Evolutionary conservation across 1,140 invertebrate species (phyloP).

Genomic region (Linepithema humile): DNA sequence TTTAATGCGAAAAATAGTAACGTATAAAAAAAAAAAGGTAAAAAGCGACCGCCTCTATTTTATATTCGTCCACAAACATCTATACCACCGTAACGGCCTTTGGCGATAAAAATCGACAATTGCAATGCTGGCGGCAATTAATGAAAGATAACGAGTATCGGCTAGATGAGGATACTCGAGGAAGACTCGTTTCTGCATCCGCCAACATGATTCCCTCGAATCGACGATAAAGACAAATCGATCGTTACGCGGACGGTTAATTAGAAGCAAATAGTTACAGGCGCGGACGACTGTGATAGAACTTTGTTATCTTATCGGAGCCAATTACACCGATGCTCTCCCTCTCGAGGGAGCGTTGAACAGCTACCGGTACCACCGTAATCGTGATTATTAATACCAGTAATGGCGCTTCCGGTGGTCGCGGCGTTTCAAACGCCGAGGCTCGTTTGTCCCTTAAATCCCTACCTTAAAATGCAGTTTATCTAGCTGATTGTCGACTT

Average conservation of each 20-base stretch:
- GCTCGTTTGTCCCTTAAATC: slow-evolving; percentile 36
- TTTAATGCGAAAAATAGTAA: neutral
- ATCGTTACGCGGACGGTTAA: slow-evolving; percentile 35
- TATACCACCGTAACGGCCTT: neutral
- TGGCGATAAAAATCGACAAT: slow-evolving; percentile 11
- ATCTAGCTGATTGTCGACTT: neutral
- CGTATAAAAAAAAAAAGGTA: neutral
- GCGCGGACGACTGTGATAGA: slow-evolving; percentile 52
- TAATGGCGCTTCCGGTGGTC: slow-evolving; percentile 47
- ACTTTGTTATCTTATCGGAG: slow-evolving; percentile 57
- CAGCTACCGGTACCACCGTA: slow-evolving; percentile 14
- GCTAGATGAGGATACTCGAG: slow-evolving; percentile 34
- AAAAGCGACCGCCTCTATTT: neutral
- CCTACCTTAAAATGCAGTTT: slow-evolving; percentile 19
- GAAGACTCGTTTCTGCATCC: neutral
- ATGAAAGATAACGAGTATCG: slow-evolving; percentile 46
- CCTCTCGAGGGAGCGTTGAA: slow-evolving; percentile 35
- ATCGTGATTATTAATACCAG: slow-evolving; percentile 54
- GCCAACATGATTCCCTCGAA: slow-evolving; percentile 5
- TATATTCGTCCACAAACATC: neutral
- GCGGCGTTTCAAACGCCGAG: slow-evolving; percentile 11
- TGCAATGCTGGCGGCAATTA: slow-evolving; percentile 7
- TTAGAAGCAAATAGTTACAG: slow-evolving; percentile 56
- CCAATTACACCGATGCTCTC: slow-evolving; percentile 46
- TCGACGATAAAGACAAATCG: slow-evolving; percentile 48